A percentile compares a stretch with the other conserved stretches of the same genome.
Evolutionary conservation across 2,888 invertebrate species (phyloP).

Genomic region (Dermolepida albohirtum): DNA sequence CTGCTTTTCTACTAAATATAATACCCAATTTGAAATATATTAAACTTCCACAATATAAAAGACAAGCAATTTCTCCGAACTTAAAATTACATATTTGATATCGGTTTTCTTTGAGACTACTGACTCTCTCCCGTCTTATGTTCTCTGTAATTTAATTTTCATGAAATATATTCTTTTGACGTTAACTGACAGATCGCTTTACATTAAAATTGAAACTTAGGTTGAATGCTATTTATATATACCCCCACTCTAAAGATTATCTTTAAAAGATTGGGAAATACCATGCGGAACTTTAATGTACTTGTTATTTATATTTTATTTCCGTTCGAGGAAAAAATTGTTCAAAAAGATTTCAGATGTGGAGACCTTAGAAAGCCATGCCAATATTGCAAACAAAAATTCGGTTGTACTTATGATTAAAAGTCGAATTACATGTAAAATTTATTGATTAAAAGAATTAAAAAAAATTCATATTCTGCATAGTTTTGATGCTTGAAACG

Average conservation of each 20-base stretch:
- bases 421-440: too few relatives aligned
- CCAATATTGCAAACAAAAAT: too few relatives aligned
- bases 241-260: not conserved
- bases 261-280: too few relatives aligned
- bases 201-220: conserved; percentile 21
- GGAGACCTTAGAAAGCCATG: too few relatives aligned
- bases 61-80: conserved; percentile 20
- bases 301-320: too few relatives aligned
- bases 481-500: too few relatives aligned
- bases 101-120: conserved; percentile 7
- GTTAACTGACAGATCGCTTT: conserved; percentile 22
- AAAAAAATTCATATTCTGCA: too few relatives aligned
- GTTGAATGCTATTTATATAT: conserved; percentile 5
- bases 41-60: conserved; percentile 19
- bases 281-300: too few relatives aligned
- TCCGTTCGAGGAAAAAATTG: too few relatives aligned
- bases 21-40: conserved; percentile 9
- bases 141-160: conserved; percentile 15
- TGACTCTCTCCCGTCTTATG: conserved; percentile 10
- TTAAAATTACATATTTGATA: conserved; percentile 20
- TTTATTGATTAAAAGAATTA: too few relatives aligned
- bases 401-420: too few relatives aligned
- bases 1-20: not conserved
- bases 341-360: too few relatives aligned
- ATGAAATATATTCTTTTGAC: conserved; percentile 8